Conservation (phyloP, 2,888 invertebrate genomes). For the Caenorhabditis sp. region DNA sequence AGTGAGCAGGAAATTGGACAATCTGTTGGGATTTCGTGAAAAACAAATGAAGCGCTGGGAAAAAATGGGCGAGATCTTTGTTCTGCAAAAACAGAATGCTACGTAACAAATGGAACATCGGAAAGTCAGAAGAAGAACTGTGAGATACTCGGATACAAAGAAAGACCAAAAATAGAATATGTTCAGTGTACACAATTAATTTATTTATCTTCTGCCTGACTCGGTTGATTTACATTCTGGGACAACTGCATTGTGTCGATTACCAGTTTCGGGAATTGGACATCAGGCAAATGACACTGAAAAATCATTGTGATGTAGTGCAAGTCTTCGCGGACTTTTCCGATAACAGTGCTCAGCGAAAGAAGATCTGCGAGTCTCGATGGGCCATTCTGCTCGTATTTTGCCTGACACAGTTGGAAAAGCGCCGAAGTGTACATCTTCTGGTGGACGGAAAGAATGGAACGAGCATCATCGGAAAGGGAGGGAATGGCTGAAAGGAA, state of each 20-base stretch:
- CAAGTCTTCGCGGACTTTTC: constrained; percentile 21
- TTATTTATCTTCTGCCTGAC: too few species aligned
- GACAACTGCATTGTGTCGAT: not conserved
- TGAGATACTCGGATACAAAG: too few species aligned
- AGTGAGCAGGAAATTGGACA: too few species aligned
- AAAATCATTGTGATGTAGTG: constrained; percentile 38
- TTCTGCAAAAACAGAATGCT: too few species aligned
- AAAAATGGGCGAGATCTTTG: too few species aligned
- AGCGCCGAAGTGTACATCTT: constrained; percentile 11
- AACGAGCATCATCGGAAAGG: not conserved
- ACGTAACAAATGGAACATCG: too few species aligned
- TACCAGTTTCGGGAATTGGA: not conserved
- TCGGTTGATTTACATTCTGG: not conserved
- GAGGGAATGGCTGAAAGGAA: not conserved
- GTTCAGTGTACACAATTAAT: too few species aligned
- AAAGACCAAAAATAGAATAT: too few species aligned
- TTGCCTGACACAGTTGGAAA: constrained; percentile 23
- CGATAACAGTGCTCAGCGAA: constrained; percentile 10
- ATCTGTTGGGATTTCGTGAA: too few species aligned
- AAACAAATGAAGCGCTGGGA: too few species aligned
- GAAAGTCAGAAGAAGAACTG: too few species aligned
- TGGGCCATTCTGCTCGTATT: constrained; percentile 18
- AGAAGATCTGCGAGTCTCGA: constrained; percentile 18
- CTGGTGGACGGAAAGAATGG: constrained; percentile 15
- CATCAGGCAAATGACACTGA: not conserved